Percentiles rank a stretch among this genome's conserved stretches.
These are phyloP conservation scores for Falco rusticolus DNA, from an alignment of 2,797 vertebrate genomes.

Conservation along the genomic window DNA sequence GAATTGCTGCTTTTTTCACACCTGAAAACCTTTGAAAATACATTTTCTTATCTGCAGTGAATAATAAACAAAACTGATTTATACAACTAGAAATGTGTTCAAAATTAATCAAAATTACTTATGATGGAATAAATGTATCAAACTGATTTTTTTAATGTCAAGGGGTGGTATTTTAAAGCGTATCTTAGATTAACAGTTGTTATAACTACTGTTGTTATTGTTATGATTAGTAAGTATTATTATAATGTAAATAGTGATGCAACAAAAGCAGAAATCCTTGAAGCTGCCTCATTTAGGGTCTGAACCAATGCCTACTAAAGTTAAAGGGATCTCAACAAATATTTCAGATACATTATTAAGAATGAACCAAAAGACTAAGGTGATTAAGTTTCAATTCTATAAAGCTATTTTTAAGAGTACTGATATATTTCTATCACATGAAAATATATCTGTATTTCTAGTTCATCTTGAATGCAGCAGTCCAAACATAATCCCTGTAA, in stretches of 20 bases:
- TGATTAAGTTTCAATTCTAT: not conserved
- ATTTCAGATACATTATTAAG: not conserved
- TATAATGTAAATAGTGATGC: constrained; percentile 18
- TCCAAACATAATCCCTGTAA: constrained; percentile 31
- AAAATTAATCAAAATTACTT: constrained; percentile 75
- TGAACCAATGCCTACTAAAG: not conserved
- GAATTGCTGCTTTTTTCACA: constrained; percentile 53
- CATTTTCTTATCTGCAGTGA: constrained; percentile 46
- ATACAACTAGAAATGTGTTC: constrained; percentile 58
- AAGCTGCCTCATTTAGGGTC: not conserved
- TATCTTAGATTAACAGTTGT: constrained; percentile 54
- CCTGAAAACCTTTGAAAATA: constrained; percentile 60
- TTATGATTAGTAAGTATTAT: not conserved
- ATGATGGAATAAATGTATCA: constrained; percentile 72
- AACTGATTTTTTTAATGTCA: constrained; percentile 60
- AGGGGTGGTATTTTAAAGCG: constrained; percentile 38
- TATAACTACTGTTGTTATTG: constrained; percentile 5
- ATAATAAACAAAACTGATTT: constrained; percentile 71
- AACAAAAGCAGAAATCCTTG: constrained; percentile 28
- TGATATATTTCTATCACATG: not conserved
- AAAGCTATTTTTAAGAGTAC: not conserved
- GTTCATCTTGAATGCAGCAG: constrained; percentile 10
- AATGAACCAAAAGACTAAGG: not conserved
- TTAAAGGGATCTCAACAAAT: not conserved
- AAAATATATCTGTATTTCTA: not conserved